Base-by-base conservation (phyloP, 2,797 vertebrate genomes). In the Erpetoichthys calabaricus region DNA sequence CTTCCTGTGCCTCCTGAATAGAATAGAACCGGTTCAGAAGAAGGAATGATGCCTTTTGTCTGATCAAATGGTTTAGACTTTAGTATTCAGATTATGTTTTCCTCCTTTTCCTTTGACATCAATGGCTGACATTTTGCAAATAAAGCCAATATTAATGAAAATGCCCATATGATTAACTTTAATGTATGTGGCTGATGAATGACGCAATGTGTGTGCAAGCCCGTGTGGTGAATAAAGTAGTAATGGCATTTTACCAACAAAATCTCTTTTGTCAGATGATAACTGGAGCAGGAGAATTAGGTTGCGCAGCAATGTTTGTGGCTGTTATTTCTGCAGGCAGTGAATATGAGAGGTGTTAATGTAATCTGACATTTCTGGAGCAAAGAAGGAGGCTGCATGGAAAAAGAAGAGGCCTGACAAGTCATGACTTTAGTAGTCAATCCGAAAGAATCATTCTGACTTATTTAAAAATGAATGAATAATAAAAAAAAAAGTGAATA, bases 251-350 rank as follows among this genome's bases (percentile, higher is more conserved):
- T 79, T 80, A 73, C 72, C 78, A 80, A 73, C 76, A 72, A 75
- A 77, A 83, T 80, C 82, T 79, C 79, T 74, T 73, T 83, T 83
- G 84, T 78, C 79, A 79, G 72, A 83, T 84, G 80, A 80, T 87
- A 94, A 96, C 87, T 94, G 87, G 90, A 94, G 92, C 91, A 93
- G 86, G 87, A 93, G 89, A 93, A 93, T 90, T 84, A 84, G 73
- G 84, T 87, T 83, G 79, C 84, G 80, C 81, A 82, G 80, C 86
- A 75, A 88, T 81, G 85, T 90, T 89, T 86, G 86, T 85, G 86
- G 82, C 86, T 96, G 88, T 91, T 91, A 89, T 88, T 91, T 91
- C 90, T 88, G 80, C 85, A 85, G 89, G 89, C 88, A 79, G 68
- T 86, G 90, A 91, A 85, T 83, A 88, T 87, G 85, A 89, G 91